Base-by-base conservation (phyloP, 2,113 vertebrate genomes). In the Oxygymnocypris stewartii region DNA sequence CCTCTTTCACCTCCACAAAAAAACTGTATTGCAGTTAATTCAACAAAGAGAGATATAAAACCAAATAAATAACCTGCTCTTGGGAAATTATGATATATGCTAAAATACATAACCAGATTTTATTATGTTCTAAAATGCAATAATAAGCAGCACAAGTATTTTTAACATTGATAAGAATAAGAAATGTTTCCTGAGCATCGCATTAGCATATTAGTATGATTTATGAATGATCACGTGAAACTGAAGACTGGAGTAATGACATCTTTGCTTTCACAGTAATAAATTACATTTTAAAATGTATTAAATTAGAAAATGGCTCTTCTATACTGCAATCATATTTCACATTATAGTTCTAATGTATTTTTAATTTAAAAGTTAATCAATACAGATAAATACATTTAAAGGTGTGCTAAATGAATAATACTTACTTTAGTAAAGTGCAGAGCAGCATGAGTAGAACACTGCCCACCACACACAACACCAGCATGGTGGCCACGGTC, bases 361-460 rank as follows among this genome's bases (percentile, higher is more conserved):
- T 61, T 54, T 54, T 20, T 1, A 16, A 51, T 51, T 16, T 1
- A 51, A 51, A 51, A 47, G 47, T 47, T 57, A 20, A 57, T 57
- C 0, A 57, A 59, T 59, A 59, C 57, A 59, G 20, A 23, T 59
- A 57, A 57, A 57, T 57, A 6, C 1, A 54, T 57, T 75, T 5
- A 25, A 47, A 47, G 0, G 73, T 25, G 73, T 80, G 61, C 35
- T 54, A 47, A 31, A 51, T 23, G 9, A 13, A 59, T 75, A 76
- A 8, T 84, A 96, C 97, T 98, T 91, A 99, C 98, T 99, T 97
- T 87, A 98, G 90, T 86, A 99, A 94, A 57, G 97, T 95, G 35
- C 97, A 98, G 4, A 94, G 76, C 25, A 96, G 91, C 84, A 97
- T 94, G 51, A 97, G 94, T 75, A 96, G 90, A 1, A 92, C 95